Evolutionary conservation across 2,797 vertebrate genomes (phyloP).

Genomic region (Adrianichthys oophorus): DNA sequence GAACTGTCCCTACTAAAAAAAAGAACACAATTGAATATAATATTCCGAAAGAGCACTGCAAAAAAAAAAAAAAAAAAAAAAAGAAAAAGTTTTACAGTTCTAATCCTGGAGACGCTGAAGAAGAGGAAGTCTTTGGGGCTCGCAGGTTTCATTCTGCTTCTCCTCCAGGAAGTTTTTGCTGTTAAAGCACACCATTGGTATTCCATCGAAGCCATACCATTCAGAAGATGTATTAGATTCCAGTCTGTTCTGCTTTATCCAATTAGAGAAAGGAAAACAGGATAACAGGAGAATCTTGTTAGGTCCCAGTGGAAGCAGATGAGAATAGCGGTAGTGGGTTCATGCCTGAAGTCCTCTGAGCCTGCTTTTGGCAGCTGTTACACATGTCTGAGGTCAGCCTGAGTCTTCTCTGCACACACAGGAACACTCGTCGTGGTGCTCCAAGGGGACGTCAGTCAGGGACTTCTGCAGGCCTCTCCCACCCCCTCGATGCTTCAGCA

Average conservation of each 20-base stretch:
- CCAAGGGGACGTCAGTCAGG: slow-evolving; percentile 91
- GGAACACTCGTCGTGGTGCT: slow-evolving; percentile 96
- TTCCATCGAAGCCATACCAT: slow-evolving; percentile 61
- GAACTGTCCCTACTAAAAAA: slow-evolving; percentile 46
- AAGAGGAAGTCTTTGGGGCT: slow-evolving; percentile 45
- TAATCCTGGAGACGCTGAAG: slow-evolving; percentile 37
- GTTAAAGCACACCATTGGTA: slow-evolving; percentile 50
- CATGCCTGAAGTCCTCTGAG: slow-evolving; percentile 34
- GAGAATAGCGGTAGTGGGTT: slow-evolving; percentile 43
- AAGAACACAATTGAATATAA: not conserved
- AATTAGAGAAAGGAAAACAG: slow-evolving; percentile 64
- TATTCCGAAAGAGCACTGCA: slow-evolving; percentile 17
- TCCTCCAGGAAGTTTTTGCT: slow-evolving; percentile 53
- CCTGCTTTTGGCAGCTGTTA: slow-evolving; percentile 35
- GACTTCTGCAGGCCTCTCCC: slow-evolving; percentile 88
- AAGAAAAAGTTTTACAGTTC: slow-evolving; percentile 29
- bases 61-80: slow-evolving; percentile 28
- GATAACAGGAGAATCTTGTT: slow-evolving; percentile 57
- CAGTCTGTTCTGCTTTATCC: slow-evolving; percentile 63
- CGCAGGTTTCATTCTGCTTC: slow-evolving; percentile 46
- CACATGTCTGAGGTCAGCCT: slow-evolving; percentile 71
- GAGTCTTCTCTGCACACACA: slow-evolving; percentile 90
- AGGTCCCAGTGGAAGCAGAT: slow-evolving; percentile 48
- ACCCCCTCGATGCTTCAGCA: slow-evolving; percentile 89
- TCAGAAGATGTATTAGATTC: slow-evolving; percentile 61